These are phyloP conservation scores for Tetragnatha versicolor DNA, from an alignment of 1,140 invertebrate species.

Conservation along the genomic window DNA sequence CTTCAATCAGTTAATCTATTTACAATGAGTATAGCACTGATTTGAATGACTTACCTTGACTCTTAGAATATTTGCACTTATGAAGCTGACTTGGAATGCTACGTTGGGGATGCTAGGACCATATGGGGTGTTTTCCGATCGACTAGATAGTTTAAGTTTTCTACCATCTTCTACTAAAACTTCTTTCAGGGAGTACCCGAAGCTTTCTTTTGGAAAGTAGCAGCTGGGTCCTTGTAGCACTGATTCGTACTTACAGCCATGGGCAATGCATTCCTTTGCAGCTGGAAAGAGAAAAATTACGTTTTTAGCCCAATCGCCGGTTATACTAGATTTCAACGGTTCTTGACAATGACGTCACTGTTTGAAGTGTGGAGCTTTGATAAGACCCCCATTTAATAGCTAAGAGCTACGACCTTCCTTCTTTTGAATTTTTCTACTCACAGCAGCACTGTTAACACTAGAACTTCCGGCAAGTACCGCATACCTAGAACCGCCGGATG, in stretches of 20 bases:
- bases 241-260: background rate
- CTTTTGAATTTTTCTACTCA: too few relatives aligned
- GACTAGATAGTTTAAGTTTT: background rate
- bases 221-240: background rate
- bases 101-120: background rate
- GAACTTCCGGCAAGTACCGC: too few relatives aligned
- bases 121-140: background rate
- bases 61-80: conserved; percentile 46
- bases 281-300: conserved; percentile 5
- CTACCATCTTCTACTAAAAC: background rate
- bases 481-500: too few relatives aligned
- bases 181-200: background rate
- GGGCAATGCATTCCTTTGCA: background rate
- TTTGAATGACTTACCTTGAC: conserved; percentile 24
- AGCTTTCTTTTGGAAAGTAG: background rate
- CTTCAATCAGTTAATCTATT: too few relatives aligned
- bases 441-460: too few relatives aligned
- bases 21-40: too few relatives aligned
- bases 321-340: too few relatives aligned
- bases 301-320: too few relatives aligned
- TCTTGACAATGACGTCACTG: too few relatives aligned
- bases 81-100: conserved; percentile 11
- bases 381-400: too few relatives aligned
- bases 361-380: too few relatives aligned
- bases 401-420: too few relatives aligned